phyloP scores from a whole-genome alignment of 1,140 invertebrate genomes.

The Ceratina australensis region DNA sequence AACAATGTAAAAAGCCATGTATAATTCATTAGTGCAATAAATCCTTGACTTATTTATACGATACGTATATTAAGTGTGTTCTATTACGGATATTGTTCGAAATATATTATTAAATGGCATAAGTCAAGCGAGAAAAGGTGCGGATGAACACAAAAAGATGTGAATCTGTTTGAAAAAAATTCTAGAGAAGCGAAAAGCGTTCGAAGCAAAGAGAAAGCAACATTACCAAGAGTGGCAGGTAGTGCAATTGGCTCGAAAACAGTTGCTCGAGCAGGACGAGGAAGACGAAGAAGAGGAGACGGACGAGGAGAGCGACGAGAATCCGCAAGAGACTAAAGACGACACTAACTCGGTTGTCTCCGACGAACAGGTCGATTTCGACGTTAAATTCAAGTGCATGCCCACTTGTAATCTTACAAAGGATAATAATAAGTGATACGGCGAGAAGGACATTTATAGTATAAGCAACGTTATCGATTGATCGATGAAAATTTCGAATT shows the following conservation, averaged over 20 bases:
- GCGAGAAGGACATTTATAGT: conserved; percentile 3
- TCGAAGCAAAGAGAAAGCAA: conserved; percentile 95
- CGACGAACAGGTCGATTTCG: conserved; percentile 84
- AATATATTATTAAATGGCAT: background rate
- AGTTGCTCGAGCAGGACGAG: conserved; percentile 94
- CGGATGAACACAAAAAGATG: conserved; percentile 23
- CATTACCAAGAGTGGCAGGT: conserved; percentile 99
- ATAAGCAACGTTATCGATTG: conserved; percentile 33
- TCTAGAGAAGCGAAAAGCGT: conserved; percentile 86
- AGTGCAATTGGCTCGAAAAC: conserved; percentile 92
- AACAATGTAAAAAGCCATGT: too few species aligned
- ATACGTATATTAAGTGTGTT: too few species aligned
- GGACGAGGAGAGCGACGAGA: conserved; percentile 88
- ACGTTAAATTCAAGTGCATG: conserved; percentile 73
- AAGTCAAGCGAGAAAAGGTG: background rate
- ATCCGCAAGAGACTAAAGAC: conserved; percentile 74
- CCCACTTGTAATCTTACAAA: conserved; percentile 68
- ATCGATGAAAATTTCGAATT: conserved; percentile 8
- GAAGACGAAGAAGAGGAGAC: conserved; percentile 86
- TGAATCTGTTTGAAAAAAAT: conserved; percentile 14
- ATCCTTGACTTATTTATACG: too few species aligned
- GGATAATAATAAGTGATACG: conserved; percentile 51
- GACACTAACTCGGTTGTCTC: conserved; percentile 79
- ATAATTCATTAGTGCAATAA: too few species aligned
- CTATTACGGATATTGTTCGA: background rate